Evolutionary conservation across 2,113 vertebrate species (phyloP).

Genomic region (Bothrops jararaca): DNA sequence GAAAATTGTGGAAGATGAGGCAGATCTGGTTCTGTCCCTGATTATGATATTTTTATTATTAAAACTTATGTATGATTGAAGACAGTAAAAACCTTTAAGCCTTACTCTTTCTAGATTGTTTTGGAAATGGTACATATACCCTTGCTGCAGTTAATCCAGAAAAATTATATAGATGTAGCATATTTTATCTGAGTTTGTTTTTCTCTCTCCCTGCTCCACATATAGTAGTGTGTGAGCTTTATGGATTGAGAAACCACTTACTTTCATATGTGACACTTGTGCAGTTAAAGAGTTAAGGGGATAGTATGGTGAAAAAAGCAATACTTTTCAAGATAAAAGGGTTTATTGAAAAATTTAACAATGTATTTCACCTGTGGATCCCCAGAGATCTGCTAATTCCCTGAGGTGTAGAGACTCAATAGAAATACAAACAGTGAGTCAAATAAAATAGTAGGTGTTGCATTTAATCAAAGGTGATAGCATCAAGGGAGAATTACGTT

Average conservation of each 20-base stretch:
- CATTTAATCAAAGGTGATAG: background rate
- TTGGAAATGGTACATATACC: background rate
- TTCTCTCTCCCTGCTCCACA: background rate
- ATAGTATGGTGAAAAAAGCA: background rate
- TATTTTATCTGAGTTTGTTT: background rate
- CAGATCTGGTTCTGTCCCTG: background rate
- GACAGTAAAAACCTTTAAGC: background rate
- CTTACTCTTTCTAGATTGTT: background rate
- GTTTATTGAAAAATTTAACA: background rate
- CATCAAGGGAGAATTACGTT: background rate
- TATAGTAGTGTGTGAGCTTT: background rate
- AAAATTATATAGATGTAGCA: background rate
- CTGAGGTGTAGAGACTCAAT: background rate
- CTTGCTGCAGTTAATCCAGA: background rate
- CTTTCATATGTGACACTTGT: background rate
- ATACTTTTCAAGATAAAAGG: background rate
- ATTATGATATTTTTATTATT: background rate
- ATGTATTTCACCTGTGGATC: background rate
- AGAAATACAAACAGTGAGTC: background rate
- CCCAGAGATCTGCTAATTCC: background rate
- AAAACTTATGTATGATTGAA: background rate
- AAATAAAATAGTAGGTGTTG: accelerated
- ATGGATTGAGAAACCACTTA: background rate
- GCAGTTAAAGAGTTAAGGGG: background rate
- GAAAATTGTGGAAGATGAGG: background rate